These are phyloP conservation scores for Poecilia latipinna DNA, from an alignment of 2,113 vertebrate genomes.

Conservation along the genomic window DNA sequence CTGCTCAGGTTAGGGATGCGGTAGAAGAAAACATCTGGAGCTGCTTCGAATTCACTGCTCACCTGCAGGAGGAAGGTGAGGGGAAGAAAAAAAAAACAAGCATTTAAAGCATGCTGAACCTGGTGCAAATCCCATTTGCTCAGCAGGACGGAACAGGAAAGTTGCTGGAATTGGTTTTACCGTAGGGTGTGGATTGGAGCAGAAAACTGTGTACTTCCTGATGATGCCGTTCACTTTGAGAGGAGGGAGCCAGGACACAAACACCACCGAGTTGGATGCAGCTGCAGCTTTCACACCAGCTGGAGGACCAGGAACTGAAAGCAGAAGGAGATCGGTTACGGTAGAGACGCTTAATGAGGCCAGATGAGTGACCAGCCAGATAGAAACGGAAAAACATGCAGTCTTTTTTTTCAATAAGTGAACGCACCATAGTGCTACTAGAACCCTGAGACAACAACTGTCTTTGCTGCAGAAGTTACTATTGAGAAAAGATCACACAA, in stretches of 20 bases:
- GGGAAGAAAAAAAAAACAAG: constrained; percentile 18
- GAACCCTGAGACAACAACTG: background rate
- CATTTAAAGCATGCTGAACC: background rate
- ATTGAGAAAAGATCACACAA: too few species aligned
- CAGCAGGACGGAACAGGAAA: too few species aligned
- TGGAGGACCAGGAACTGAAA: constrained; percentile 91
- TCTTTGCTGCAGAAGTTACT: background rate
- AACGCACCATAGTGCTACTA: background rate
- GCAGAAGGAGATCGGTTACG: constrained; percentile 1
- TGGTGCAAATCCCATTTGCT: background rate
- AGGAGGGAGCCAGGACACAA: constrained; percentile 94
- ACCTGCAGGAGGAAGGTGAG: constrained; percentile 84
- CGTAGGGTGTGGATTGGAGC: constrained; percentile 94
- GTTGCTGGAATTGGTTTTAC: constrained; percentile 68
- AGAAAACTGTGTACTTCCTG: constrained; percentile 95
- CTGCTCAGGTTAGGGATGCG: constrained; percentile 94
- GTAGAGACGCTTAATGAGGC: background rate
- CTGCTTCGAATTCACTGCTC: constrained; percentile 97
- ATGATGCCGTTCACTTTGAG: constrained; percentile 94
- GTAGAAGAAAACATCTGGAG: constrained; percentile 96
- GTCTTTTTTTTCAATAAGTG: background rate
- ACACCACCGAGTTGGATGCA: constrained; percentile 89
- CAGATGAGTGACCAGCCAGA: background rate
- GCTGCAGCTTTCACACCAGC: constrained; percentile 94
- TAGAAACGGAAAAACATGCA: background rate